phyloP scores from a whole-genome alignment of 2,888 invertebrate species.

The Allolobophora icterica region DNA sequence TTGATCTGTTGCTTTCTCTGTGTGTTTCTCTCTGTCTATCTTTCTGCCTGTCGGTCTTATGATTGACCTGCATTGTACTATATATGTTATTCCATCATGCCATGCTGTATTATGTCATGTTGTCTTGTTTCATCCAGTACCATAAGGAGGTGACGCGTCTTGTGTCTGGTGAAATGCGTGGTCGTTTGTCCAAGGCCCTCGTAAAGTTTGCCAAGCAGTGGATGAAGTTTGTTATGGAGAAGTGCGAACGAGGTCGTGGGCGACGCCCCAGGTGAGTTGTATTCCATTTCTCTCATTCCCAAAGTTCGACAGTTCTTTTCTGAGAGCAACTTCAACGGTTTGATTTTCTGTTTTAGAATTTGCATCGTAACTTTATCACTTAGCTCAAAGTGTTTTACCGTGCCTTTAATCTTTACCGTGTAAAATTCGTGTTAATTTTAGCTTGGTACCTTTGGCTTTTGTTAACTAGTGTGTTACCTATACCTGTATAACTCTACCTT shows the following conservation, averaged over 20 bases:
- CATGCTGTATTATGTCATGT: neutral
- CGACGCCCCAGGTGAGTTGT: conserved; percentile 55
- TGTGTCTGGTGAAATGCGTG: conserved; percentile 68
- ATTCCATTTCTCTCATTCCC: neutral
- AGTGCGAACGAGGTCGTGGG: conserved; percentile 75
- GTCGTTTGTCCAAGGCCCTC: conserved; percentile 71
- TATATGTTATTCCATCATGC: neutral
- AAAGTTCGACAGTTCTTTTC: neutral
- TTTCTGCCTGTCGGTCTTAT: neutral
- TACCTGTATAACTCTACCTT: neutral
- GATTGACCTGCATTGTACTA: neutral
- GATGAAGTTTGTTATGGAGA: conserved; percentile 85
- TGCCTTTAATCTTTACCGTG: neutral
- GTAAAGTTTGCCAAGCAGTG: conserved; percentile 80
- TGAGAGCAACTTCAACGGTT: too few relatives aligned
- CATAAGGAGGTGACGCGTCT: conserved; percentile 78
- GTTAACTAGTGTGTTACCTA: neutral
- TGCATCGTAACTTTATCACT: neutral
- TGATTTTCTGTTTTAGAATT: neutral
- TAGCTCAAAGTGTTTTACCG: neutral
- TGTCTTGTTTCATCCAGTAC: conserved; percentile 56
- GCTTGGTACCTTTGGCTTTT: neutral
- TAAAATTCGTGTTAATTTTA: neutral
- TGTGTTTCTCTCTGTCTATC: too few relatives aligned
- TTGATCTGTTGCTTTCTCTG: too few relatives aligned